These are phyloP conservation scores for Ageneiosus marmoratus DNA, from an alignment of 2,113 vertebrate species.

Conservation along the genomic window DNA sequence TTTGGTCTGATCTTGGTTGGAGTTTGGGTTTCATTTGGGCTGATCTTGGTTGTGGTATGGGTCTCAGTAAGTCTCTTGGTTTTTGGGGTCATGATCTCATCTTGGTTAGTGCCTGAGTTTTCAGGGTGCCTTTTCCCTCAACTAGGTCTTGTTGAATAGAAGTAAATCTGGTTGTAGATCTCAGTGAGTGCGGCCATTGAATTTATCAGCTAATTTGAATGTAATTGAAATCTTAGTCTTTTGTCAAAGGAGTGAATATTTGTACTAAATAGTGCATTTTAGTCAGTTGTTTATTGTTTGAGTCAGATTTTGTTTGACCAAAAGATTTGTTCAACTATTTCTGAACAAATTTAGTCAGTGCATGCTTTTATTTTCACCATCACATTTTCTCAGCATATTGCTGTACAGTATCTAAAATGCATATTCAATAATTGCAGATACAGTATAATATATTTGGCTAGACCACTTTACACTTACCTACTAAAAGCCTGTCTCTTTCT, in stretches of 20 bases:
- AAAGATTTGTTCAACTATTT: neutral
- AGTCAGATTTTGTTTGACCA: neutral
- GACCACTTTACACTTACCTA: neutral
- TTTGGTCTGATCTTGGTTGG: neutral
- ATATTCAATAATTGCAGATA: neutral
- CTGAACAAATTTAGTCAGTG: neutral
- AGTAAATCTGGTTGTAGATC: neutral
- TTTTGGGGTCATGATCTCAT: too few relatives aligned
- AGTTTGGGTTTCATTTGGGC: neutral
- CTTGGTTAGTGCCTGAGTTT: neutral
- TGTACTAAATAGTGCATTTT: neutral
- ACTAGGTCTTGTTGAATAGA: neutral
- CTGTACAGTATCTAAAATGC: neutral
- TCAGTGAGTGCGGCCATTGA: neutral
- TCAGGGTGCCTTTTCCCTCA: neutral
- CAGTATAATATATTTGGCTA: neutral
- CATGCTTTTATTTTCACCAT: neutral
- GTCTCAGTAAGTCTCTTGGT: neutral
- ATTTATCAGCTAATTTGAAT: neutral
- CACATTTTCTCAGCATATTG: neutral
- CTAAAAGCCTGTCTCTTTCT: neutral
- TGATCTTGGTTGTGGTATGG: neutral
- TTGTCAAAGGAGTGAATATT: too few relatives aligned
- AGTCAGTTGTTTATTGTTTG: neutral
- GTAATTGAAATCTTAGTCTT: neutral